These are phyloP conservation scores for Drosophila rufa DNA, from an alignment of 1,140 invertebrate genomes.

Conservation along the genomic window DNA sequence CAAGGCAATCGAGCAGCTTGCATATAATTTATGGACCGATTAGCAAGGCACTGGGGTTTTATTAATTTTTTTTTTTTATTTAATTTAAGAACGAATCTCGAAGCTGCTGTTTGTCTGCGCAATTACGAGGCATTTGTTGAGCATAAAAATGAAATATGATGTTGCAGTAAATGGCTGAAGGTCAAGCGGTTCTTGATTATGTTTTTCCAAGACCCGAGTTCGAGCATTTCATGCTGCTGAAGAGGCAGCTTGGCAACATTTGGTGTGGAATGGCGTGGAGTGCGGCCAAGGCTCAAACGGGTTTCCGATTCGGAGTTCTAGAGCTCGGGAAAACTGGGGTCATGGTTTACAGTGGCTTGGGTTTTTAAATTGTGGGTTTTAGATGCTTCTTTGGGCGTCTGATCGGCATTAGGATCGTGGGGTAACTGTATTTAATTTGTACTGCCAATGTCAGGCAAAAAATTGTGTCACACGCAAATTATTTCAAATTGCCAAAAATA, in stretches of 20 bases:
- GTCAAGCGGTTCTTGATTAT: slow-evolving; percentile 51
- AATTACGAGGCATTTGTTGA: slow-evolving; percentile 47
- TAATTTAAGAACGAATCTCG: slow-evolving; percentile 51
- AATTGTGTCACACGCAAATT: slow-evolving; percentile 55
- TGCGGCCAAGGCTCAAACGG: slow-evolving; percentile 46
- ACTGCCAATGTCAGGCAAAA: slow-evolving; percentile 43
- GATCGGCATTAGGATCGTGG: slow-evolving; percentile 25
- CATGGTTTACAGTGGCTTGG: slow-evolving; percentile 19
- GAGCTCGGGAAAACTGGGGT: slow-evolving; percentile 21
- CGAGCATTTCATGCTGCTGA: slow-evolving; percentile 15
- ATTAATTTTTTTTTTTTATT: slow-evolving; percentile 38
- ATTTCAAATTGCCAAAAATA: slow-evolving; percentile 52
- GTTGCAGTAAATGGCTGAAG: slow-evolving; percentile 56
- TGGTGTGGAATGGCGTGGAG: slow-evolving; percentile 24
- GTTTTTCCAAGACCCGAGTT: slow-evolving; percentile 29
- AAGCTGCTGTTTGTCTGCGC: slow-evolving; percentile 24
- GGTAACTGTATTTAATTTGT: slow-evolving; percentile 54
- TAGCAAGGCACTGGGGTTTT: slow-evolving; percentile 29
- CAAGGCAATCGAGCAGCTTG: slow-evolving; percentile 65
- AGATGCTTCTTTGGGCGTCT: background rate
- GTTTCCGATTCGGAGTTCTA: slow-evolving; percentile 47
- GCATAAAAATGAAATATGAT: slow-evolving; percentile 50
- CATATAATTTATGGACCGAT: slow-evolving; percentile 58
- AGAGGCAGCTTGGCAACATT: slow-evolving; percentile 31
- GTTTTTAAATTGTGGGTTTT: slow-evolving; percentile 13